Conservation (phyloP, 2,113 vertebrate genomes). For the Saiga tatarica region DNA sequence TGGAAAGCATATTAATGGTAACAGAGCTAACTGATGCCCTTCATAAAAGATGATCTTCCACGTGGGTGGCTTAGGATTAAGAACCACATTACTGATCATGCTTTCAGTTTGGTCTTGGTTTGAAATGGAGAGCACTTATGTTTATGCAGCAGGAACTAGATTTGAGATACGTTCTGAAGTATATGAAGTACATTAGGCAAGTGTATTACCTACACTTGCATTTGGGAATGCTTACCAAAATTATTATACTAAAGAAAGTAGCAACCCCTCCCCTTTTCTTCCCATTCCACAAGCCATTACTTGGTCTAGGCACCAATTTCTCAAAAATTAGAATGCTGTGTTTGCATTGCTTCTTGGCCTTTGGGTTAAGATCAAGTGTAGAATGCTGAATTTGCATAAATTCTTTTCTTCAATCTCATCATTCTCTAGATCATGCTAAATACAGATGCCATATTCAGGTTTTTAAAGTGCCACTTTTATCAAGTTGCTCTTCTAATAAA, state of each 20-base stretch:
- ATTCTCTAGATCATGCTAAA: background rate
- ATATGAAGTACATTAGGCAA: background rate
- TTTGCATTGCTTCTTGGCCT: background rate
- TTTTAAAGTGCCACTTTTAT: background rate
- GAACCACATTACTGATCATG: background rate
- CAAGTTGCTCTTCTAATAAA: background rate
- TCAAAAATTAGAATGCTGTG: background rate
- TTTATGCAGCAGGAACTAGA: background rate
- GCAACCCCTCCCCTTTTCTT: background rate
- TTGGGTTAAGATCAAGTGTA: background rate
- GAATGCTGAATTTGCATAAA: background rate
- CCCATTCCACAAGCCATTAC: background rate
- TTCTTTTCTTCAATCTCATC: background rate
- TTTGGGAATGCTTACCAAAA: background rate
- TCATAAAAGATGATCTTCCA: background rate
- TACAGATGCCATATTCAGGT: background rate
- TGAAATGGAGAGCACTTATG: background rate
- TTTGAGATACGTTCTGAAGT: background rate
- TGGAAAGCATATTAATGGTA: background rate
- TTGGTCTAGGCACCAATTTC: background rate
- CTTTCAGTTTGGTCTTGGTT: background rate
- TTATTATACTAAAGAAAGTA: background rate
- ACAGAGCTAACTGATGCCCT: background rate
- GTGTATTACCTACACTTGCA: background rate
- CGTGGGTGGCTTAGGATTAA: background rate